These are phyloP conservation scores for Arothron firmamentum DNA, from an alignment of 2,113 vertebrate species.

Conservation along the genomic window DNA sequence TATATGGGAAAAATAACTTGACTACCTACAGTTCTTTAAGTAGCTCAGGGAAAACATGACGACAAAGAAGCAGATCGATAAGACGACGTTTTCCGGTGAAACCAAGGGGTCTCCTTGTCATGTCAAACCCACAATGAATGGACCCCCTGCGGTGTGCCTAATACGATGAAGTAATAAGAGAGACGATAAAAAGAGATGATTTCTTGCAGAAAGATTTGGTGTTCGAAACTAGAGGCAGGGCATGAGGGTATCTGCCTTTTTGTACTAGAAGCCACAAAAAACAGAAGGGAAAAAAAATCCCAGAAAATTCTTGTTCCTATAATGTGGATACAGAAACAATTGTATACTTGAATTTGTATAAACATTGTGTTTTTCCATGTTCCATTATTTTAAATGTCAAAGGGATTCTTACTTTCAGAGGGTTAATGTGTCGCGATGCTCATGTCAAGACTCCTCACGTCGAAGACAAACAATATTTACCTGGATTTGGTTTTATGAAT, in stretches of 20 bases:
- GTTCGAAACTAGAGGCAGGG: slow-evolving; percentile 19
- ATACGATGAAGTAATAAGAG: slow-evolving; percentile 35
- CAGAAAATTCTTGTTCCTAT: slow-evolving; percentile 47
- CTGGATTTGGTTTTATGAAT: slow-evolving; percentile 55
- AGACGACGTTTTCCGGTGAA: slow-evolving; percentile 25
- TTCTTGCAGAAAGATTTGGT: slow-evolving; percentile 19
- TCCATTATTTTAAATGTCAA: slow-evolving; percentile 67
- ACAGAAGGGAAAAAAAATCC: slow-evolving; percentile 23
- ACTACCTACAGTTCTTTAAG: slow-evolving; percentile 75
- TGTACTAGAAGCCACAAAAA: slow-evolving; percentile 31
- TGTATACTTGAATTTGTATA: slow-evolving; percentile 67
- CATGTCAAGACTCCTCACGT: slow-evolving; percentile 57
- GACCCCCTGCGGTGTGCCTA: slow-evolving; percentile 20
- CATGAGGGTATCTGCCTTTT: slow-evolving; percentile 26
- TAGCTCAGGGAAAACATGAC: slow-evolving; percentile 78
- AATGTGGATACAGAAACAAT: slow-evolving; percentile 57
- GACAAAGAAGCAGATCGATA: slow-evolving; percentile 28
- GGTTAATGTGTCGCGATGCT: slow-evolving; percentile 55
- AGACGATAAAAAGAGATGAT: background rate
- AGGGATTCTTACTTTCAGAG: slow-evolving; percentile 50
- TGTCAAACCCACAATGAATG: slow-evolving; percentile 35
- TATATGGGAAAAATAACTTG: slow-evolving; percentile 78
- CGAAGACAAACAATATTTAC: slow-evolving; percentile 52
- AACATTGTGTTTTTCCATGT: slow-evolving; percentile 68
- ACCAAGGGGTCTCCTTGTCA: slow-evolving; percentile 51